Evolutionary conservation across 1,140 invertebrate species (phyloP), one percentile per base, ranked within the genome.

Genomic region (Macrobrachium nipponense): DNA sequence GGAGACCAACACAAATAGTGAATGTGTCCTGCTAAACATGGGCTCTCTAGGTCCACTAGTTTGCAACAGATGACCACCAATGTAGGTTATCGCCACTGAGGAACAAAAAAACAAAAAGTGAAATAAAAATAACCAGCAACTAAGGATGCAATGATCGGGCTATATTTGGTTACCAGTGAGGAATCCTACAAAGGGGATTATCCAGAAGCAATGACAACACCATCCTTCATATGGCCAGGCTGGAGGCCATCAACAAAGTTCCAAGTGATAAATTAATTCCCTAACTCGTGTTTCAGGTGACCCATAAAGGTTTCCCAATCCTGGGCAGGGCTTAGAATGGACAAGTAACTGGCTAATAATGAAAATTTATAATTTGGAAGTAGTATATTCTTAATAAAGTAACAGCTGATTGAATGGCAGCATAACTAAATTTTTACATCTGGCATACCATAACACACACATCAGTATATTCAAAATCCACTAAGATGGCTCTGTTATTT

Each of bases 1-100:
- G 83, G 77, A 86, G 77, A 86, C 77, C 83, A 86, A 86, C 83
- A 86, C 83, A 86, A 86, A 80, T 61, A 73, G 83, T 86, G 77
- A 86, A 86, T 86, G 70, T 86, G 83, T 86, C 70, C 78, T 60
- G 70, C 68, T 64, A 61, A 83, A 83, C 59, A 70, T 75, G 59
- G 66, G 36, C 36, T 70, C 66, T 70, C 23, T 27, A 80, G 77
- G 77, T 80, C 77, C 77, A 66, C 61, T 80, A 80, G 43, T 60
- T 80, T 62, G 51, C 51, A 51, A 51, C 51, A 51, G 51, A 51
- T 51, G 51, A 51, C 51, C 51, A 51, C 51, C 51, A 51, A 51
- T 51, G 51, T 51, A 51, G 51, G 51, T 51, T 51, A 51, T 51
- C 51, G 7, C 51, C 51, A 51, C 51, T 51, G 51, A 51, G 51